Evolutionary conservation across 1,140 invertebrate species (phyloP), one percentile per base, ranked within the genome.

Genomic region (Steinernema khuongi): DNA sequence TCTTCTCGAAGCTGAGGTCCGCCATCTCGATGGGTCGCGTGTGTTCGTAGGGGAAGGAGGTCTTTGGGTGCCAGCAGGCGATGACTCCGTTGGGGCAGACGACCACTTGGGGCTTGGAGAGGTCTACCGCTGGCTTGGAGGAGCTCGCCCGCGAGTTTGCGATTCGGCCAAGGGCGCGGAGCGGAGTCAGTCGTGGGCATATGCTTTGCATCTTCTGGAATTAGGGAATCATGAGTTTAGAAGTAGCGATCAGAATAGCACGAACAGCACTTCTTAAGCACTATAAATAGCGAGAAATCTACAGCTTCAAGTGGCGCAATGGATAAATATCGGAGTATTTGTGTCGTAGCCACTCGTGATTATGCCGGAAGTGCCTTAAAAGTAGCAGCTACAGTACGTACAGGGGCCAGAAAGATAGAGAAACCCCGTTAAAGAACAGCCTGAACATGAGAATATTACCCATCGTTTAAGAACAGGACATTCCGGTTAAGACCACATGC

Each of bases 31-130:
- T 77, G 31, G 74, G 74, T 66, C 68, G 44, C 19, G 76, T 72
- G 66, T 77, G 68, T 31, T 77, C 76, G 70, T 67, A 77, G 19
- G 76, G 74, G 30, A 68, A 72, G 14, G 77, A 44, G 31, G 31
- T 41, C 31, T 44, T 72, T 28, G 76, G 76, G 72, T 77, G 76
- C 74, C 74, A 76, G 22, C 66, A 44, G 22, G 75, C 76, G n/a
- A 75, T 26, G 7, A 60, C 50, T 11, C 50, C 50, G 50, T 60
- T 60, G 7, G 11, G 4, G 19, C 50, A 60, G 4, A 60, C 50
- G 50, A 60, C 50, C 7, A 60, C 50, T 7, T 60, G 50, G 11
- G 50, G 50, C 50, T 60, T 60, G 14, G 50, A n/a, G 14, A 60
- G 7, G 50, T 60, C 50, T 4, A 60, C 50, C 26, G 50, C 11